Evolutionary conservation across 2,113 vertebrate species (phyloP).

Genomic region (Progne subis): DNA sequence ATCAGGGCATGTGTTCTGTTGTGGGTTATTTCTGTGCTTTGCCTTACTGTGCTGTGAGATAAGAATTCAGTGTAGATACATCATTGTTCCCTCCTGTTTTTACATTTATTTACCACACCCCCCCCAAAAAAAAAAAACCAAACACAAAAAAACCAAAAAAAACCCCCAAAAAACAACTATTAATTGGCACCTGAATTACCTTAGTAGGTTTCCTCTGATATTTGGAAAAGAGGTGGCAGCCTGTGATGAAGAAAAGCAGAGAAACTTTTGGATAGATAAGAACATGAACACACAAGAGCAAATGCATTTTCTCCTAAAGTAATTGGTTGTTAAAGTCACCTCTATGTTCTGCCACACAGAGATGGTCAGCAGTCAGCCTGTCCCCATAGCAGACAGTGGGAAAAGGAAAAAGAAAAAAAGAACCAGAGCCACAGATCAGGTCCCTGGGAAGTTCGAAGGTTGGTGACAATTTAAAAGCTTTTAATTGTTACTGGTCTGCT

Average conservation of each 20-base stretch:
- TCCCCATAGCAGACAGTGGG: conserved; percentile 81
- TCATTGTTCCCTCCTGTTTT: not conserved
- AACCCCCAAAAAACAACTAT: not conserved
- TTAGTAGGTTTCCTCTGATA: not conserved
- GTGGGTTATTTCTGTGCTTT: not conserved
- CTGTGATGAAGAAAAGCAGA: not conserved
- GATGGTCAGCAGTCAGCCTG: conserved; percentile 86
- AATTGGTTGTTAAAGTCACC: not conserved
- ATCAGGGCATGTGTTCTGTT: not conserved
- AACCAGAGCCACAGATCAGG: conserved; percentile 82
- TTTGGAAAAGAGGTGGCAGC: not conserved
- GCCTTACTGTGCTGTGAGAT: not conserved
- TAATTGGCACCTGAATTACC: not conserved
- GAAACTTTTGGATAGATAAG: not conserved
- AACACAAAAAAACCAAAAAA: no score
- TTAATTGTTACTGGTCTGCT: not conserved
- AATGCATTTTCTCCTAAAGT: not conserved
- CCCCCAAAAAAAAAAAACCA: not conserved
- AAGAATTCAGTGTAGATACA: not conserved
- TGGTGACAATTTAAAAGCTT: conserved; percentile 8
- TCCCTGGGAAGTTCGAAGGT: conserved; percentile 91
- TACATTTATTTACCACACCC: not conserved
- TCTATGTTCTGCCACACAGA: conserved; percentile 71
- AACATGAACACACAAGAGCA: not conserved
- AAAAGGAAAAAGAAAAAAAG: conserved; percentile 93